phyloP scores from a whole-genome alignment of 2,797 vertebrate genomes.

The Peromyscus attwateri region DNA sequence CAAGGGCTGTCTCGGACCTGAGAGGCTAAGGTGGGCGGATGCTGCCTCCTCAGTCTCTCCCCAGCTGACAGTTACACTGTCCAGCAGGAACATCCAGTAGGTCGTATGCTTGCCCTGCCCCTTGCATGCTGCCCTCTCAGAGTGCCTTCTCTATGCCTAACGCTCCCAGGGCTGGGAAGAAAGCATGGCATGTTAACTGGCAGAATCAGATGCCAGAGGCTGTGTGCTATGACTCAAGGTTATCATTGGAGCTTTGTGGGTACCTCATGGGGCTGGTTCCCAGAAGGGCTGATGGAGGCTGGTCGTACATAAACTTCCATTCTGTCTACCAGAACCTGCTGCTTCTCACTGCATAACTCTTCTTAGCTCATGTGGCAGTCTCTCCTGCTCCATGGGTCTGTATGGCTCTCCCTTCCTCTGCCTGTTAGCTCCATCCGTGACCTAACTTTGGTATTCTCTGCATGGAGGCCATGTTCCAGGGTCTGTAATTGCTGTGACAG shows the following conservation, averaged over 20 bases:
- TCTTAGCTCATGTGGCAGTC: constrained; percentile 54
- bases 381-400: constrained; percentile 39
- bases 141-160: not conserved
- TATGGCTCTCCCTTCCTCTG: constrained; percentile 81
- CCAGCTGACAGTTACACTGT: not conserved
- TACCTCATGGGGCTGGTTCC: constrained; percentile 73
- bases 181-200: not conserved
- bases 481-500: not conserved
- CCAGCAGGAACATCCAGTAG: not conserved
- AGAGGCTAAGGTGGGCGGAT: not conserved
- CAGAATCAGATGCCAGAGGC: not conserved
- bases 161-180: not conserved
- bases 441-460: not conserved
- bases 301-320: not conserved
- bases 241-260: not conserved
- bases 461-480: not conserved
- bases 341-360: constrained; percentile 16
- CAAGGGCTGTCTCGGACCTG: not conserved
- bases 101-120: not conserved
- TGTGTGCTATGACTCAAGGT: not conserved
- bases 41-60: not conserved
- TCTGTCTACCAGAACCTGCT: constrained; percentile 73
- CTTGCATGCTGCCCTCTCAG: not conserved
- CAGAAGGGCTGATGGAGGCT: constrained; percentile 71
- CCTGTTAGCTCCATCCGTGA: not conserved